phyloP scores from a whole-genome alignment of 2,888 invertebrate species.

The Acanthococcus lagerstroemiae region DNA sequence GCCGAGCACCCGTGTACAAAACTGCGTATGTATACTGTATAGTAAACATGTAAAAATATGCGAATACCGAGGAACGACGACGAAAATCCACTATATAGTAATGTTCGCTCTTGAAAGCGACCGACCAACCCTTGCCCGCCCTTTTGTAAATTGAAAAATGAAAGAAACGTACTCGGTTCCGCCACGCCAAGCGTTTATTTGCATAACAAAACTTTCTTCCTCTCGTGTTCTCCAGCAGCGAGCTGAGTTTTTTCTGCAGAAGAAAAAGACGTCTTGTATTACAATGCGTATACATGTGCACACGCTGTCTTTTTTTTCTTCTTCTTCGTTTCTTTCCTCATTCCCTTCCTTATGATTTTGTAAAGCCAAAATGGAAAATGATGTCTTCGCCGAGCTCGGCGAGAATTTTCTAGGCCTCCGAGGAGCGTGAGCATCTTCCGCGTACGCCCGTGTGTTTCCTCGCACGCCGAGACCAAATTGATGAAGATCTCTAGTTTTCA shows the following conservation, averaged over 20 bases:
- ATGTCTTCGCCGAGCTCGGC: neutral
- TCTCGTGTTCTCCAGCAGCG: neutral
- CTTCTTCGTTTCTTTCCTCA: neutral
- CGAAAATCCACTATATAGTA: neutral
- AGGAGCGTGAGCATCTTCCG: neutral
- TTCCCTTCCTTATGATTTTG: neutral
- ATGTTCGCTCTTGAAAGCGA: neutral
- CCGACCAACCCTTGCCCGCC: neutral
- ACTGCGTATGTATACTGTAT: neutral
- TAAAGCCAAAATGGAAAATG: neutral
- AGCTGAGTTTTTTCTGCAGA: neutral
- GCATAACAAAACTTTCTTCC: constrained; percentile 26
- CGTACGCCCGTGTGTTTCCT: neutral
- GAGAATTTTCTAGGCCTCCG: neutral
- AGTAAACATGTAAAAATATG: constrained; percentile 27
- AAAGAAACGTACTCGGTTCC: constrained; percentile 24
- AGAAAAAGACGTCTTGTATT: too few species aligned
- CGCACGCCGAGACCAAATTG: neutral
- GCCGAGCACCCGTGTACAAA: neutral
- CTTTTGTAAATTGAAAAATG: constrained; percentile 16
- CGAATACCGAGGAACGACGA: constrained; percentile 8
- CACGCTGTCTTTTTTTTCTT: neutral
- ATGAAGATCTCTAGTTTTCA: neutral
- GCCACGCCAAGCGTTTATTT: constrained; percentile 28
- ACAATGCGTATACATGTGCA: too few species aligned